A percentile compares a stretch with the other conserved stretches of the same genome.
These are phyloP conservation scores for Fistularia commersonii DNA, from an alignment of 2,797 vertebrate species.

Conservation along the genomic window DNA sequence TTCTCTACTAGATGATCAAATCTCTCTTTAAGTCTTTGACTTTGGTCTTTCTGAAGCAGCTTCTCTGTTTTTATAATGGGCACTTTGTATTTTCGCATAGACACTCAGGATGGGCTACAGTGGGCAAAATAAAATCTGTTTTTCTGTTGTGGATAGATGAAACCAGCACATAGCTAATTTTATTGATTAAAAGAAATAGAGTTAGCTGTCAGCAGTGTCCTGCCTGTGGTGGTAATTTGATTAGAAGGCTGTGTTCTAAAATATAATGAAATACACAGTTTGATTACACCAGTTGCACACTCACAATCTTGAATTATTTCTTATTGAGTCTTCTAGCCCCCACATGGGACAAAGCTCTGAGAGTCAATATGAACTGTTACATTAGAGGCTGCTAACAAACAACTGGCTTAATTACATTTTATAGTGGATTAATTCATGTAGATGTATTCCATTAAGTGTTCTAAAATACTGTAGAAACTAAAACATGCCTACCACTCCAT, in stretches of 20 bases:
- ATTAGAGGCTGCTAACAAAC: conserved; percentile 17
- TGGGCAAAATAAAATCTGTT: conserved; percentile 61
- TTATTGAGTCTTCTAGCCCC: conserved; percentile 63
- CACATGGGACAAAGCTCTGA: conserved; percentile 53
- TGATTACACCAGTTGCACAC: conserved; percentile 58
- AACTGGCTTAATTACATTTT: conserved; percentile 10
- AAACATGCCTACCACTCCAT: no score
- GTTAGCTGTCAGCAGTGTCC: conserved; percentile 39
- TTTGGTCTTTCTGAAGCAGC: conserved; percentile 37
- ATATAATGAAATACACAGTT: conserved; percentile 43
- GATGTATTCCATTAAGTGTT: no score
- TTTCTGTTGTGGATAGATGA: conserved; percentile 41
- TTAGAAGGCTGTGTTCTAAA: conserved; percentile 45
- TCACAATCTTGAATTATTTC: conserved; percentile 66
- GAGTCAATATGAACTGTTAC: conserved; percentile 24
- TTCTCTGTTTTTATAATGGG: conserved; percentile 38
- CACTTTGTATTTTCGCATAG: conserved; percentile 49
- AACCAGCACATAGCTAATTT: conserved; percentile 53
- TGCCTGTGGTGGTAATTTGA: conserved; percentile 54
- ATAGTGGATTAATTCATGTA: conserved; percentile 1
- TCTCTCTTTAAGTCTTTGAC: conserved; percentile 51
- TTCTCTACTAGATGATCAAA: conserved; percentile 54
- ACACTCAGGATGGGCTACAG: conserved; percentile 51
- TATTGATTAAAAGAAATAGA: conserved; percentile 56
- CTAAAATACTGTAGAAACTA: no score